Conservation (phyloP, 2,113 vertebrate genomes). For the Phylloscopus trochilus region DNA sequence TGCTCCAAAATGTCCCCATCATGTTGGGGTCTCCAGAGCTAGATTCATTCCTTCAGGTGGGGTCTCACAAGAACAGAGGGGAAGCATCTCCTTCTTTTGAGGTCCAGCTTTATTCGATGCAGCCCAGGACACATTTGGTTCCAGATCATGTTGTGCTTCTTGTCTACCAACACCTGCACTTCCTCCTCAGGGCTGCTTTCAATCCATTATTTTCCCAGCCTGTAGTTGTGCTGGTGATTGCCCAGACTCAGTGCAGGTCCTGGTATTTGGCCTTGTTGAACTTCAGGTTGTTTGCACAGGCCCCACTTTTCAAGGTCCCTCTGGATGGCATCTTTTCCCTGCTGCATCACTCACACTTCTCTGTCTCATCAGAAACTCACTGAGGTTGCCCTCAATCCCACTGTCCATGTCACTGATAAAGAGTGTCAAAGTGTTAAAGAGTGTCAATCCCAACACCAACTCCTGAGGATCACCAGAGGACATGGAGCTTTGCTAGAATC, state of each 20-base stretch:
- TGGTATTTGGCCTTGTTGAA: not conserved
- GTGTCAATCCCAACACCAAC: not conserved
- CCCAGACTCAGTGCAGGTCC: not conserved
- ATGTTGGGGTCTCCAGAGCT: rapidly evolving
- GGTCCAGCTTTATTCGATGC: not conserved
- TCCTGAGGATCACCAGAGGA: not conserved
- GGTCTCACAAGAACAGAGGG: not conserved
- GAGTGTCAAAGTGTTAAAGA: rapidly evolving
- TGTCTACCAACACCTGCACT: too few species aligned
- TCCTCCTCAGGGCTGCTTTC: not conserved
- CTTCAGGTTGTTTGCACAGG: not conserved
- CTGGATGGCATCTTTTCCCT: not conserved
- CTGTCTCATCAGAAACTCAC: too few species aligned
- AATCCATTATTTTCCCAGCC: not conserved
- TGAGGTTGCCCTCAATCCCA: not conserved
- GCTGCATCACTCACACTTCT: not conserved
- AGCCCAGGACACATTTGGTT: not conserved
- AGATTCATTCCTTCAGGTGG: not conserved
- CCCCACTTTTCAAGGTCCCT: not conserved
- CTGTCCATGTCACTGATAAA: not conserved
- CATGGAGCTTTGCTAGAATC: not conserved
- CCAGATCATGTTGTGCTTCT: not conserved
- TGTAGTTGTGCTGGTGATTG: not conserved
- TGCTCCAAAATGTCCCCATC: not conserved
- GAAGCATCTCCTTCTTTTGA: not conserved